Evolutionary conservation across 2,797 vertebrate genomes (phyloP).

Genomic region (Sebastiscus tertius): DNA sequence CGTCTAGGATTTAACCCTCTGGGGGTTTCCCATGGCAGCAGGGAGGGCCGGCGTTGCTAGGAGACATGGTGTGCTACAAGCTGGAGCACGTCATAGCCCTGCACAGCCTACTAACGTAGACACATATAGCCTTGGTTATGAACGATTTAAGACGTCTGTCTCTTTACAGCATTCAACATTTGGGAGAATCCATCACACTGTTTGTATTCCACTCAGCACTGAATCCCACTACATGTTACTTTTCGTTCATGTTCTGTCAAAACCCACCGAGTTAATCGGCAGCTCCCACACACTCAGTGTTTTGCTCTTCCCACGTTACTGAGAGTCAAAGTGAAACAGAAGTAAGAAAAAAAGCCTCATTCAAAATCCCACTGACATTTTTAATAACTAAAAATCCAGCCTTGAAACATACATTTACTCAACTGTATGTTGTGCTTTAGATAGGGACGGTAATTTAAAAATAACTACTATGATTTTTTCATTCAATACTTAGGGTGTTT

Average conservation of each 20-base stretch:
- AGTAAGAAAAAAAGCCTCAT: background rate
- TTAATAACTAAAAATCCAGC: background rate
- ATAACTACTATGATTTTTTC: too few relatives aligned
- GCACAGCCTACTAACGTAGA: background rate
- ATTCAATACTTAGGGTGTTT: too few relatives aligned
- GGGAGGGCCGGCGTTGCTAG: background rate
- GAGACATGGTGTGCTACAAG: background rate
- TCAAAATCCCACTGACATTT: background rate
- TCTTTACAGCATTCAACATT: background rate
- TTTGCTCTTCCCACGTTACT: background rate
- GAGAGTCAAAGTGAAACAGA: background rate
- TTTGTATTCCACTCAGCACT: background rate
- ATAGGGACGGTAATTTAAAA: too few relatives aligned
- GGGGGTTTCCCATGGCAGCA: background rate
- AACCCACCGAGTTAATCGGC: background rate
- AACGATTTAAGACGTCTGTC: background rate
- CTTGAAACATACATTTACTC: background rate
- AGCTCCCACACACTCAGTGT: background rate
- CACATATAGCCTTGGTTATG: background rate
- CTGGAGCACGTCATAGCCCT: background rate
- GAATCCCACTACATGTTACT: background rate
- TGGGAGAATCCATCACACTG: background rate
- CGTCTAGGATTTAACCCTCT: background rate
- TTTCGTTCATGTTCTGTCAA: background rate
- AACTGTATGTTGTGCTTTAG: background rate